Evolutionary conservation across 2,888 invertebrate genomes (phyloP), one percentile per base, ranked within the genome.

Genomic region (Galeruca laticollis): DNA sequence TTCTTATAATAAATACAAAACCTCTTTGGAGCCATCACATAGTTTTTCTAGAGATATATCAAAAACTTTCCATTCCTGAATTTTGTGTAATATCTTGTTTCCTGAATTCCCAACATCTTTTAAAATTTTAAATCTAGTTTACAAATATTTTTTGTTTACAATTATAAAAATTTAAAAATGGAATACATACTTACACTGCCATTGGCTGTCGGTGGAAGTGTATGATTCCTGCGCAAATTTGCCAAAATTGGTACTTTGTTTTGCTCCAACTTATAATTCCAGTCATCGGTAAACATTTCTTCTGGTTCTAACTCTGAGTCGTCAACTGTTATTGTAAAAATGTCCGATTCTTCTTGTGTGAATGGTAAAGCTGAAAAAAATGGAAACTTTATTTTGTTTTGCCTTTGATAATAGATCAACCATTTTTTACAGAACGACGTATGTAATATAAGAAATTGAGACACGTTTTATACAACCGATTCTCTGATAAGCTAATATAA

Each of bases 181-280:
- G 37, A 76, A 79, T 82, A 82, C 82, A 76, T 83, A 85, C 85
- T 84, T 85, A 86, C 85, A 84, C 82, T 85, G 77, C 82, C 80
- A 78, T 83, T 82, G 72, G 82, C 81, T 56, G 77, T 73, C n/a
- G 84, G 84, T 47, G 86, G 86, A 71, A 85, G 74, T 4, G 84
- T 83, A 72, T 85, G 86, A 66, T 84, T 85, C 73, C 80, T 80
- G n/a, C 79, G 59, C 15, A 77, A 71, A 51, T 77, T 75, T 4
- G 78, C 68, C 61, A 86, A 73, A 43, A 86, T 69, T 11, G 85
- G 85, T 13, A 79, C 75, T 70, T 80, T 81, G 69, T 78, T 81
- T 47, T 80, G 79, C 75, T 80, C 77, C 63, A 79, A 66, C 70
- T 79, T 82, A 76, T 83, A 86, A 75, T 86, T 82, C 86, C 86